A percentile compares a stretch with the other conserved stretches of the same genome.
phyloP scores from a whole-genome alignment of 2,888 invertebrate genomes.

The Standfussiana lucernea region DNA sequence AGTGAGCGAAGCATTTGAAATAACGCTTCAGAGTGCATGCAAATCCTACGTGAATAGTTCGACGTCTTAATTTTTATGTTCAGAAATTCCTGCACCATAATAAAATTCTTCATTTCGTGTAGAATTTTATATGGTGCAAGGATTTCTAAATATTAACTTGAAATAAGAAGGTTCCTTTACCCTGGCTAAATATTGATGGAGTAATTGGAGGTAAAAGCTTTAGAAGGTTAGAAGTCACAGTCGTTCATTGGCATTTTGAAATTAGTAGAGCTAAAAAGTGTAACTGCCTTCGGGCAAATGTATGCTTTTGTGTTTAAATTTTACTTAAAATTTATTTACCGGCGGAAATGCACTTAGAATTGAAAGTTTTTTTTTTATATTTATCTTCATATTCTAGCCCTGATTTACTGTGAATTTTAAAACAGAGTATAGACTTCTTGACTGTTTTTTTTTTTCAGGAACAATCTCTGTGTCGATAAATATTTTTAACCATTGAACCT shows the following conservation, averaged over 20 bases:
- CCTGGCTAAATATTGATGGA: conserved; percentile 23
- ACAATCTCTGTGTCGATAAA: not conserved
- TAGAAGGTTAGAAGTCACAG: conserved; percentile 46
- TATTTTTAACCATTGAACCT: not conserved
- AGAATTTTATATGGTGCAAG: conserved; percentile 2
- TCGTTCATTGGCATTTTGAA: conserved; percentile 46
- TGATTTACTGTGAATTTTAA: not conserved
- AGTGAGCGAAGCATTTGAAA: conserved; percentile 77
- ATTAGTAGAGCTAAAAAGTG: conserved; percentile 17
- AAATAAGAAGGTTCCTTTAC: not conserved
- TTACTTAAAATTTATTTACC: conserved; percentile 7
- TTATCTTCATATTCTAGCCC: not conserved
- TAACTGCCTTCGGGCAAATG: conserved; percentile 26
- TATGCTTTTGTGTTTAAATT: conserved; percentile 21
- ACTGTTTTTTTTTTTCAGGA: not conserved
- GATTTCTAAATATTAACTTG: conserved; percentile 4
- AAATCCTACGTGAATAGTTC: conserved; percentile 66
- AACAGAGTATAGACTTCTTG: not conserved
- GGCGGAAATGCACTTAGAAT: conserved; percentile 14
- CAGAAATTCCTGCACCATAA: conserved; percentile 22
- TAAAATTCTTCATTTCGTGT: conserved; percentile 11
- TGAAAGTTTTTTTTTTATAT: not conserved
- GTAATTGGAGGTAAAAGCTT: conserved; percentile 40
- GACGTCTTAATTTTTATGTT: conserved; percentile 51
- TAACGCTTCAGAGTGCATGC: conserved; percentile 74